Evolutionary conservation across 2,797 vertebrate genomes (phyloP), one percentile per base, ranked within the genome.

Genomic region (Acrossocheilus wenchowensis): DNA sequence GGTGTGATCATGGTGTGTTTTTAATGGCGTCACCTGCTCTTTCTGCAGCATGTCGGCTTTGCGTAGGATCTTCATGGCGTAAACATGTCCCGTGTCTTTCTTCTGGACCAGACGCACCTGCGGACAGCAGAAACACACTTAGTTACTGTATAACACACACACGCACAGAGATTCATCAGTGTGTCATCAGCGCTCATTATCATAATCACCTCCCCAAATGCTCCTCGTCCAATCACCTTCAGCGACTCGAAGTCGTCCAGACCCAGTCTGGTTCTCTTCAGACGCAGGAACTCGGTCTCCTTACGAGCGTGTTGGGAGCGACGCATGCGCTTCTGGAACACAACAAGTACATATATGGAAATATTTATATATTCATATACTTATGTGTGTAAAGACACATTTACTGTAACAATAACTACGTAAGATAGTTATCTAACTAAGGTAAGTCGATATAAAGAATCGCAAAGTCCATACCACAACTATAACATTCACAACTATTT

Each of bases 11-110:
- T 60, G 23, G 11, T 60, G 57, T 26, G 23, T 62, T 26, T 26
- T 26, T 62, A 62, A 26, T 6, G 10, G n/a, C 12, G 5, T 94
- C 87, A 97, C 97, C 95, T 97, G 97, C 82, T 97, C 97, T 91
- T 97, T 96, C 90, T 97, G 97, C 74, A 97, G 94, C 97, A 97
- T 97, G 89, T 97, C 97, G 93, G 96, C 97, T 87, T 97, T 97
- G 91, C 97, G 97, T 45, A 97, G 94, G 89, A 97, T 97, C 90
- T 97, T 97, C 97, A 97, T 97, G n/a, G 97, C 97, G 34, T 97
- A 97, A 90, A 97, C 96, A 14, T 96, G 95, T 77, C 97, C 97
- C 0, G 97, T 97, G 91, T 94, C 95, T 92, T 97, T 97, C 95
- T 97, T 96, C 93, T 96, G 96, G 88, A 97, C 97, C 79, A 97